Conservation (phyloP, 2,888 invertebrate species). For the Siphlonurus alternatus region DNA sequence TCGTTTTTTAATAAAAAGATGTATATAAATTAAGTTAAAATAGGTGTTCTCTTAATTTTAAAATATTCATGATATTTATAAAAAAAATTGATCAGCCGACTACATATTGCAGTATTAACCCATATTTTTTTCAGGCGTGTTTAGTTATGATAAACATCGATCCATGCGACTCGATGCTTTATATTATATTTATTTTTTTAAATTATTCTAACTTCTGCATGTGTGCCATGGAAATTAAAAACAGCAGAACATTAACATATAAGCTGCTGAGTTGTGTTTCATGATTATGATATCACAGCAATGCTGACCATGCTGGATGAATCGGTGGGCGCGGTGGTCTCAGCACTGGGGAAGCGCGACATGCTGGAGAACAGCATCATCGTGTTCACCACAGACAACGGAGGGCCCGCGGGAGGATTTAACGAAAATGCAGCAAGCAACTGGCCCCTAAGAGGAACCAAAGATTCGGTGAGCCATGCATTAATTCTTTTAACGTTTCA, state of each 20-base stretch:
- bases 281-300: conserved; percentile 23
- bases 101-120: no score
- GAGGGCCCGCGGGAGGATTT: conserved; percentile 28
- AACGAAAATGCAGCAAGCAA: conserved; percentile 30
- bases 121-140: no score
- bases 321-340: conserved; percentile 29
- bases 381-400: conserved; percentile 35
- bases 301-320: conserved; percentile 36
- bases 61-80: no score
- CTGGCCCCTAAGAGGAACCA: conserved; percentile 29
- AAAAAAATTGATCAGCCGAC: no score
- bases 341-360: conserved; percentile 23
- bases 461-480: background rate
- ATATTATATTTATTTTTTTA: background rate
- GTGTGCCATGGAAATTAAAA: no score
- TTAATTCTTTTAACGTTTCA: no score
- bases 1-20: background rate
- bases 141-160: no score
- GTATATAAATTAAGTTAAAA: no score
- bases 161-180: background rate
- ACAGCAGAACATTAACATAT: no score
- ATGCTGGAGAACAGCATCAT: conserved; percentile 33
- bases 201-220: background rate
- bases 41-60: no score
- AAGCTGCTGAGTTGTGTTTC: no score